Evolutionary conservation across 2,113 vertebrate species (phyloP).

Genomic region (Microtus montanus): DNA sequence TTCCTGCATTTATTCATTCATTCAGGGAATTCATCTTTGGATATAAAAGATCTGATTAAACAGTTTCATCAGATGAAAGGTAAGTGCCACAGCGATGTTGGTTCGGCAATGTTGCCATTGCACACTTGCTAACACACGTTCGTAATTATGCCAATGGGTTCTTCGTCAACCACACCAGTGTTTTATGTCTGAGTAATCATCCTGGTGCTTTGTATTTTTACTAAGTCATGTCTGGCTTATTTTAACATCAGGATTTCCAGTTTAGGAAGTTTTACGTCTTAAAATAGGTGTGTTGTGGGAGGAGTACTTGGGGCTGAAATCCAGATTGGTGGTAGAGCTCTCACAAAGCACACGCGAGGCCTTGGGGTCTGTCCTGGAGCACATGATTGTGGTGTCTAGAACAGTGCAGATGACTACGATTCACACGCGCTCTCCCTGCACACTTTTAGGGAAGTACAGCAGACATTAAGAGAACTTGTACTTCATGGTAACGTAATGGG

Average conservation of each 20-base stretch:
- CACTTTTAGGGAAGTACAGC: background rate
- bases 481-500: background rate
- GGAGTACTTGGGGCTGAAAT: background rate
- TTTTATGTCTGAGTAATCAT: background rate
- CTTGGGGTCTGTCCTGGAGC: background rate
- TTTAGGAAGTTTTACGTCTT: constrained; percentile 33
- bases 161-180: background rate
- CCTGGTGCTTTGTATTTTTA: background rate
- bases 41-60: constrained; percentile 82
- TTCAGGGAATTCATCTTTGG: constrained; percentile 78
- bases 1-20: constrained; percentile 58
- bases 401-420: background rate
- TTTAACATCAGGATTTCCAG: background rate
- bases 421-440: background rate
- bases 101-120: background rate
- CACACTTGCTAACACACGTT: background rate
- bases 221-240: background rate
- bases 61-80: constrained; percentile 77
- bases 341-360: background rate
- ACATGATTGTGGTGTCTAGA: background rate
- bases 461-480: background rate
- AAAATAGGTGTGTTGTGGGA: background rate
- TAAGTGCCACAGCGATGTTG: constrained; percentile 57
- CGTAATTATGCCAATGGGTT: background rate
- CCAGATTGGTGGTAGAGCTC: too few relatives aligned